Conservation (phyloP, 2,888 invertebrate genomes). For the Spilosoma lubricipeda region DNA sequence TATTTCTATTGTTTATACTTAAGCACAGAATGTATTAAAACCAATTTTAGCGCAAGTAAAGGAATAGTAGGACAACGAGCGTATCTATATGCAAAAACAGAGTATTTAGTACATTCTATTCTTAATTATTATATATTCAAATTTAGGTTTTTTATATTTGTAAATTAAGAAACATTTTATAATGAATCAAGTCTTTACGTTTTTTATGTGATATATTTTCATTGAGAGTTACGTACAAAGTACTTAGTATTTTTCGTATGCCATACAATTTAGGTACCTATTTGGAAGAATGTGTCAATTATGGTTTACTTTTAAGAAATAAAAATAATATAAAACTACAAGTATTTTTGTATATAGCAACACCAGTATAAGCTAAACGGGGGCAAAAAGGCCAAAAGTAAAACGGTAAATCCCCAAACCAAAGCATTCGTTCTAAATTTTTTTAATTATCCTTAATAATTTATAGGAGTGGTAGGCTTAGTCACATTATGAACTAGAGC, state of each 20-base stretch:
- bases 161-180: conserved; percentile 16
- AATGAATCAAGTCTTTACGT: conserved; percentile 27
- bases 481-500: conserved; percentile 12
- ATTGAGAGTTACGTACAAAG: conserved; percentile 73
- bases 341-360: conserved; percentile 10
- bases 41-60: not conserved
- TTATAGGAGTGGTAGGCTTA: conserved; percentile 1
- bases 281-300: conserved; percentile 46
- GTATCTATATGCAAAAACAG: not conserved
- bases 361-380: not conserved
- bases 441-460: not conserved
- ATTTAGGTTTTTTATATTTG: conserved; percentile 7
- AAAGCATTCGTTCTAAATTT: conserved; percentile 34
- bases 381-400: not conserved
- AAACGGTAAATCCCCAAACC: conserved; percentile 26
- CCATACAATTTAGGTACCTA: conserved; percentile 57
- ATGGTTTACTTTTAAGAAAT: conserved; percentile 19
- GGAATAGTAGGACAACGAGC: not conserved
- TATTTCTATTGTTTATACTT: conserved; percentile 4
- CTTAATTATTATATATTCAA: not conserved
- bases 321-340: conserved; percentile 10
- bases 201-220: conserved; percentile 59
- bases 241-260: conserved; percentile 69
- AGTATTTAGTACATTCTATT: conserved; percentile 9
- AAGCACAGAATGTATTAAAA: conserved; percentile 11